Evolutionary conservation across 2,113 vertebrate genomes (phyloP).

Genomic region (Mohoua ochrocephala): DNA sequence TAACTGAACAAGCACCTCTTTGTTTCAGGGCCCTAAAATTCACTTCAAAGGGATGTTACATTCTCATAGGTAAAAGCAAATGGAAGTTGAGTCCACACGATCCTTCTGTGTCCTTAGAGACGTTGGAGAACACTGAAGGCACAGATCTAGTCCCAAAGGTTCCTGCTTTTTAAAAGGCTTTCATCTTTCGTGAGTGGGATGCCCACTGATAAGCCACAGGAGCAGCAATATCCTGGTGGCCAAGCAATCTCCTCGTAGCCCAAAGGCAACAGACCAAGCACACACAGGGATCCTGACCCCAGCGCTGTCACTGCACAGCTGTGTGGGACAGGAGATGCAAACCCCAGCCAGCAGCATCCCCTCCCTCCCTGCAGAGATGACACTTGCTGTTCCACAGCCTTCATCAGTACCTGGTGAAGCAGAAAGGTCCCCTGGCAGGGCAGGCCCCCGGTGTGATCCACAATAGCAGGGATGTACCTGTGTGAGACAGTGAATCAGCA

Average conservation of each 20-base stretch:
- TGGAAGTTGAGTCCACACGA: not conserved
- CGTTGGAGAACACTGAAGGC: not conserved
- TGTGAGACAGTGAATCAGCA: not conserved
- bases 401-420: slow-evolving; percentile 89
- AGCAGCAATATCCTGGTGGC: not conserved
- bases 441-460: slow-evolving; percentile 90
- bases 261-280: not conserved
- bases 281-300: not conserved
- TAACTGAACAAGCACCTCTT: not conserved
- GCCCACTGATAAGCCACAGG: not conserved
- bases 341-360: not conserved
- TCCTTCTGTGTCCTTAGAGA: not conserved
- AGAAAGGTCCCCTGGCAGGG: slow-evolving; percentile 94
- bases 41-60: not conserved
- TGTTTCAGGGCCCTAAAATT: not conserved
- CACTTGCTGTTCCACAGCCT: not conserved
- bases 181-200: not conserved
- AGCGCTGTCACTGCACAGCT: not conserved
- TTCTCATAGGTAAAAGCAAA: not conserved
- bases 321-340: not conserved
- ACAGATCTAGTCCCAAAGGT: not conserved
- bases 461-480: slow-evolving; percentile 97
- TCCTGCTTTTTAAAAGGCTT: not conserved
- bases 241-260: not conserved
- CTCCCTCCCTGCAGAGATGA: not conserved